Evolutionary conservation across 1,140 invertebrate genomes (phyloP).

Genomic region (Tyrophagus putrescentiae): DNA sequence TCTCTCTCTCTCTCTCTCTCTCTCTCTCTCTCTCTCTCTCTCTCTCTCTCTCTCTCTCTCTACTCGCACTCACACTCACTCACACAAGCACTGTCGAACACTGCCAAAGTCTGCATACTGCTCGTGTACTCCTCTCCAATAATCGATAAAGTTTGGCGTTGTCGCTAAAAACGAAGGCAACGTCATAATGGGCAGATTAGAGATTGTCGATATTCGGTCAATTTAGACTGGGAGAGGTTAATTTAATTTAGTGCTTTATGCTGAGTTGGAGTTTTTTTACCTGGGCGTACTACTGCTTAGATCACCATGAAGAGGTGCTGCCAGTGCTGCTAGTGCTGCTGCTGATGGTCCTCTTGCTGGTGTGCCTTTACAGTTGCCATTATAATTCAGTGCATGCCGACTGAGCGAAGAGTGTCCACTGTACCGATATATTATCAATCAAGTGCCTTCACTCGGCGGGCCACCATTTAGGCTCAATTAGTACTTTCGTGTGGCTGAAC

Average conservation of each 20-base stretch:
- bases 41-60: neutral
- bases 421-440: slow-evolving; percentile 16
- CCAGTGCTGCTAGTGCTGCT: too few species aligned
- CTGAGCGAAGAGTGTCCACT: too few species aligned
- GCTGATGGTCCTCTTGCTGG: too few species aligned
- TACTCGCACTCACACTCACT: neutral
- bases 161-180: neutral
- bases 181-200: neutral
- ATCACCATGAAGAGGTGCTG: too few species aligned
- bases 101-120: too few species aligned
- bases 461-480: slow-evolving; percentile 7
- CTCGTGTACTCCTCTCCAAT: neutral
- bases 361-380: too few species aligned
- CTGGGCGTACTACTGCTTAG: too few species aligned
- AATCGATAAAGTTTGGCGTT: slow-evolving; percentile 14
- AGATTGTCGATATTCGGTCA: neutral
- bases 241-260: too few species aligned
- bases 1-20: slow-evolving; percentile 13
- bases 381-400: too few species aligned
- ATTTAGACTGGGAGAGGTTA: slow-evolving; percentile 8
- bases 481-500: neutral
- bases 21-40: slow-evolving; percentile 3
- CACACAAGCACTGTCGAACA: neutral
- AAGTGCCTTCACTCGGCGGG: neutral
- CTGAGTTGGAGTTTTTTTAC: too few species aligned